A percentile compares a stretch with the other conserved stretches of the same genome.
Conservation (phyloP, 2,797 vertebrate species). For the Cryptoblepharus egeriae region DNA sequence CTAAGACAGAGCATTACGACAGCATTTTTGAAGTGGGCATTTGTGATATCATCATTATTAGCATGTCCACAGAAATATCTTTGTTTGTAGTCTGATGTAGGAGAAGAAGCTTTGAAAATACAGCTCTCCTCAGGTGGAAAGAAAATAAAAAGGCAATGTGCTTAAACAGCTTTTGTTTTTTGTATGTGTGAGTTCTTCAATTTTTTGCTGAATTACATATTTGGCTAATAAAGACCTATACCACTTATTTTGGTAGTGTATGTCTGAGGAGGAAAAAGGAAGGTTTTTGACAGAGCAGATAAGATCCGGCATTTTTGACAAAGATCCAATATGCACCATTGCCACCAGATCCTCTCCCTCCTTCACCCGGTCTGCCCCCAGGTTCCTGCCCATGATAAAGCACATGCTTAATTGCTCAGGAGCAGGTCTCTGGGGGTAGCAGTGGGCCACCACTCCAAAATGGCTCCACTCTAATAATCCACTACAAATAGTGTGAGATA, state of each 20-base stretch:
- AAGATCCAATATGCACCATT: no score
- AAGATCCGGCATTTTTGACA: no score
- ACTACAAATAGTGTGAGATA: constrained; percentile 9
- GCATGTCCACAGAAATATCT: constrained; percentile 10
- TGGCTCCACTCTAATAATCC: neutral
- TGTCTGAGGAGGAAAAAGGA: no score
- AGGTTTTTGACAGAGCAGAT: no score
- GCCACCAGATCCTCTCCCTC: no score
- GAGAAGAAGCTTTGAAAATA: neutral
- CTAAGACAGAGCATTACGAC: constrained; percentile 40
- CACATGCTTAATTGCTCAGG: no score
- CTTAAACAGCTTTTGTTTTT: neutral
- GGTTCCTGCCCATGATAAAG: no score
- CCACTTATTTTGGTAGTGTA: no score
- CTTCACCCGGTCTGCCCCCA: no score
- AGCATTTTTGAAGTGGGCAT: constrained; percentile 55
- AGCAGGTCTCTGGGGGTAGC: no score
- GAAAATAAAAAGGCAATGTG: neutral
- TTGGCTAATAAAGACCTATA: neutral
- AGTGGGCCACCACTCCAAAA: no score
- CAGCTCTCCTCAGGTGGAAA: neutral
- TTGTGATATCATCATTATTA: constrained; percentile 11
- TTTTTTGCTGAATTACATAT: neutral
- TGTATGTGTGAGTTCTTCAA: neutral
- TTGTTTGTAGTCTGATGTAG: neutral